Evolutionary conservation across 2,113 vertebrate genomes (phyloP).

Genomic region (Caretta caretta): DNA sequence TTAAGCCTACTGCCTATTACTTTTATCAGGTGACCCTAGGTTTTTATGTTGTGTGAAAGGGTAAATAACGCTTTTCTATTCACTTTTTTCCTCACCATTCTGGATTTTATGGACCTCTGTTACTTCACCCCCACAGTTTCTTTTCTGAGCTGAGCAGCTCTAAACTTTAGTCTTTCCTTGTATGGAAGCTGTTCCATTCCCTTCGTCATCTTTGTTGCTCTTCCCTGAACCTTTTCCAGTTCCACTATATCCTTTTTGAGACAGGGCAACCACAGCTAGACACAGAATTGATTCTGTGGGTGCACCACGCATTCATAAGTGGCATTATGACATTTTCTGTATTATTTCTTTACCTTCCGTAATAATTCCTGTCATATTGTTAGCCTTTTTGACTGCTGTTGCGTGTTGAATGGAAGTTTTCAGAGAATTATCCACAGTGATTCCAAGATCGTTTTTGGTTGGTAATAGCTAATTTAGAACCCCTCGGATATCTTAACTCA

Average conservation of each 20-base stretch:
- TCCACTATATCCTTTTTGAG: not conserved
- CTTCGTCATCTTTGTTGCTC: not conserved
- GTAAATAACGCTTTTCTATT: not conserved
- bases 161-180: not conserved
- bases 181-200: no score
- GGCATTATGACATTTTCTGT: not conserved
- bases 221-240: not conserved
- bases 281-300: not conserved
- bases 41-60: not conserved
- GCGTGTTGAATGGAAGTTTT: not conserved
- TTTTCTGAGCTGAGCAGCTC: not conserved
- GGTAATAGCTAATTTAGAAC: no score
- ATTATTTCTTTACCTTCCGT: not conserved
- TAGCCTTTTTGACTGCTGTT: not conserved
- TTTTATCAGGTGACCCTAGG: not conserved
- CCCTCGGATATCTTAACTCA: not conserved
- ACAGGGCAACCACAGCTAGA: not conserved
- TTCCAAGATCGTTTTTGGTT: no score
- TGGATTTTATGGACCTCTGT: not conserved
- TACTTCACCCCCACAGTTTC: not conserved
- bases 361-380: not conserved
- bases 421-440: not conserved
- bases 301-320: not conserved
- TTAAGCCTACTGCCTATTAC: not conserved
- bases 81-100: not conserved